Percentiles rank a stretch among this genome's conserved stretches.
phyloP scores from a whole-genome alignment of 2,888 invertebrate genomes.

The Cryptus viduatorius region DNA sequence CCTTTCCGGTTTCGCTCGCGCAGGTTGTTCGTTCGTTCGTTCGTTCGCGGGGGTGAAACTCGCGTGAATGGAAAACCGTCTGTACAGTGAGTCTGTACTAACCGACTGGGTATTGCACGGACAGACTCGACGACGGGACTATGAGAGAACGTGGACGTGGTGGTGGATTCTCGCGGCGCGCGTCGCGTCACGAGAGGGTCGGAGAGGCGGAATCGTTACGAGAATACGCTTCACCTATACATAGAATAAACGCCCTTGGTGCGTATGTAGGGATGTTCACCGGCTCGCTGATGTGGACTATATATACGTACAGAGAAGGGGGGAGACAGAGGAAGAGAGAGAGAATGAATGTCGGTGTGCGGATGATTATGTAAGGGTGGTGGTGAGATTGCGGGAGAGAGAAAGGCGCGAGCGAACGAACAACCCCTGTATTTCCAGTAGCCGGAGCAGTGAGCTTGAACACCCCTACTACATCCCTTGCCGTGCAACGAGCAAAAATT shows the following conservation, averaged over 20 bases:
- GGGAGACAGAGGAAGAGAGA: neutral
- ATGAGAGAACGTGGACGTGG: slow-evolving; percentile 28
- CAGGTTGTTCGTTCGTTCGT: neutral
- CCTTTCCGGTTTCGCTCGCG: neutral
- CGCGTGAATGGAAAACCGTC: slow-evolving; percentile 63
- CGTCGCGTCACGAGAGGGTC: slow-evolving; percentile 55
- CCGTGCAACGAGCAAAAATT: slow-evolving; percentile 9
- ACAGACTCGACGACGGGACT: slow-evolving; percentile 51
- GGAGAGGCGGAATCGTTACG: slow-evolving; percentile 64
- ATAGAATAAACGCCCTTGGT: neutral
- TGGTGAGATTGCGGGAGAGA: slow-evolving; percentile 62
- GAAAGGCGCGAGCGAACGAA: slow-evolving; percentile 56
- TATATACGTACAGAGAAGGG: neutral
- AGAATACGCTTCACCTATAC: slow-evolving; percentile 54
- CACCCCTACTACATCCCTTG: neutral
- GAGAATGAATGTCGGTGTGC: slow-evolving; percentile 16
- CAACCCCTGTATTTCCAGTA: slow-evolving; percentile 56
- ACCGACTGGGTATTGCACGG: slow-evolving; percentile 38
- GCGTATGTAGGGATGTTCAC: slow-evolving; percentile 26
- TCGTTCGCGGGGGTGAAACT: slow-evolving; percentile 40
- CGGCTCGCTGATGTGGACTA: neutral
- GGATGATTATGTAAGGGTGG: slow-evolving; percentile 15
- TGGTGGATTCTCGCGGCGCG: slow-evolving; percentile 54
- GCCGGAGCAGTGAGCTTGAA: slow-evolving; percentile 41
- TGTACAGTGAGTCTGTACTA: slow-evolving; percentile 55